A percentile compares a stretch with the other conserved stretches of the same genome.
phyloP scores from a whole-genome alignment of 1,140 invertebrate genomes.

The Radopholus similis region DNA sequence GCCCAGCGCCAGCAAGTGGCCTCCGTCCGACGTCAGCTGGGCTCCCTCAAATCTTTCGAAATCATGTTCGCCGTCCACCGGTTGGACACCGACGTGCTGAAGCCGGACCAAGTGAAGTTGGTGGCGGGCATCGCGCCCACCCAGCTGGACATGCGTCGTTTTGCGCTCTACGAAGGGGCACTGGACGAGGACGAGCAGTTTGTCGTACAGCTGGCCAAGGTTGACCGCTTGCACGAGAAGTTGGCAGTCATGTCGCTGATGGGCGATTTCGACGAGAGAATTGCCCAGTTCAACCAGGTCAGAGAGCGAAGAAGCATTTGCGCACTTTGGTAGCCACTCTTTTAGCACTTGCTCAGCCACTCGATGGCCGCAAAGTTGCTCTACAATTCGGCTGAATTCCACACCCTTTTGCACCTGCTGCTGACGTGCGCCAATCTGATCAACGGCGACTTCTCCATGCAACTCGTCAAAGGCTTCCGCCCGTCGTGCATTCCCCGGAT shows the following conservation, averaged over 20 bases:
- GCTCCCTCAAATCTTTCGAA: slow-evolving; percentile 31
- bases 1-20: slow-evolving; percentile 1
- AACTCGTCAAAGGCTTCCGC: slow-evolving; percentile 33
- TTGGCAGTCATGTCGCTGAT: slow-evolving; percentile 32
- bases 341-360: slow-evolving; percentile 27
- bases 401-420: slow-evolving; percentile 30
- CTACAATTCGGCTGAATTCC: slow-evolving; percentile 38
- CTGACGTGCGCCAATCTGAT: slow-evolving; percentile 28
- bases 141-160: slow-evolving; percentile 30
- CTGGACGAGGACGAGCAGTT: slow-evolving; percentile 38
- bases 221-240: slow-evolving; percentile 35
- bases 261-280: slow-evolving; percentile 23
- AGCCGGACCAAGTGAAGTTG: slow-evolving; percentile 14
- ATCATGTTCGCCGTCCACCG: slow-evolving; percentile 33
- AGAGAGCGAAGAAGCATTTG: slow-evolving; percentile 9
- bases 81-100: slow-evolving; percentile 29
- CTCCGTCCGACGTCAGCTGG: slow-evolving; percentile 20
- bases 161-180: slow-evolving; percentile 24
- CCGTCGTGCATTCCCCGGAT: slow-evolving; percentile 21
- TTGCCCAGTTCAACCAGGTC: slow-evolving; percentile 28
- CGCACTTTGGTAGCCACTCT: neutral
- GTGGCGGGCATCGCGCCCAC: slow-evolving; percentile 33
- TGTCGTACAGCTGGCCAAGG: slow-evolving; percentile 36
- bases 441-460: slow-evolving; percentile 28
- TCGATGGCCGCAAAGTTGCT: slow-evolving; percentile 34